Base-by-base conservation (phyloP, 2,797 vertebrate species). In the Sebastes minor region DNA sequence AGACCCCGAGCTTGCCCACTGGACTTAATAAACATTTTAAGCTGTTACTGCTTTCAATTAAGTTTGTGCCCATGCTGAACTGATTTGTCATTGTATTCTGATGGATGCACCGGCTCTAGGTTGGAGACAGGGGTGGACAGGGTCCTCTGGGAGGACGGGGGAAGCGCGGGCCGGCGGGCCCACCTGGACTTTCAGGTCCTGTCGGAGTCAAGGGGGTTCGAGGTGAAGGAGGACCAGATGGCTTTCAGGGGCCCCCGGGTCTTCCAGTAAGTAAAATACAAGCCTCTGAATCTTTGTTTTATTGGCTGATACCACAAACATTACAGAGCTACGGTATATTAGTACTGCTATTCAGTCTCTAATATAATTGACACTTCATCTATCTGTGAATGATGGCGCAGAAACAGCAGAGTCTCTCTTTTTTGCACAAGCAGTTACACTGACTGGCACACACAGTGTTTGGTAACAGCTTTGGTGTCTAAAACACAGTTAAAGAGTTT, bases 181-280 rank as follows among this genome's bases (percentile, higher is more conserved):
- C 94, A 71, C 49, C 76, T 76, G 96, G 95, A 71, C 89, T 69
- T 28, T 89, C 94, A 70, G 96, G 96, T 56, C 84, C 86, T 2
- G 71, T 84, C 0, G 95, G 96, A 85, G 87, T 92, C 42, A 96
- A 96, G 76, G 96, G 95, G 20, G 82, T 94, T 74, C 82, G 87
- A 84, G 95, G 95, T 86, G 96, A 96, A 55, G 86, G 88, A 16
- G 90, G 95, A 76, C 93, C 83, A 33, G 91, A 93, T 81, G 96
- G 96, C 57, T 96, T 95, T 59, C 82, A 91, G 81, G 96, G 96
- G 12, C 92, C 94, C 12, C 87, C 90, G 62, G 96, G 95, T 71
- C 93, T 91, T 71, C 93, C 92, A 57, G 96, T 97, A 87, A 94
- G 94, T 95, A 67, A 32, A 77, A 85, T 49, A 61, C 75, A 82